A percentile compares a stretch with the other conserved stretches of the same genome.
phyloP scores from a whole-genome alignment of 2,113 vertebrate species.

The Octodon degus region DNA sequence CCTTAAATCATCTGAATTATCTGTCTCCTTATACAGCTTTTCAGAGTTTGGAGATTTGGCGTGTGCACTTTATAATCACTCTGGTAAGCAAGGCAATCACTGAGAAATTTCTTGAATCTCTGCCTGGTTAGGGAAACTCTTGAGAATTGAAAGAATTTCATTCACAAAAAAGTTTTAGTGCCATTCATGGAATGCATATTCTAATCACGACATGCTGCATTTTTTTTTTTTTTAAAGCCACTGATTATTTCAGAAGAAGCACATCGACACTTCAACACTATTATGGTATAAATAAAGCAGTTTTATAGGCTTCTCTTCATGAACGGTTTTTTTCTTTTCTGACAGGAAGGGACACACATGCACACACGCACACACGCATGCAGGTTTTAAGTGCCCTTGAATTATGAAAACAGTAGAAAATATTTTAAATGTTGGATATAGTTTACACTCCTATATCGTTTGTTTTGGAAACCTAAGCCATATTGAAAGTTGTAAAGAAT shows the following conservation, averaged over 20 bases:
- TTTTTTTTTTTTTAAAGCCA: conserved; percentile 27
- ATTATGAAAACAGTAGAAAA: conserved; percentile 11
- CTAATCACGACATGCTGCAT: conserved; percentile 66
- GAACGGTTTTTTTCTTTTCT: conserved; percentile 11
- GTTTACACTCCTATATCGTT: background rate
- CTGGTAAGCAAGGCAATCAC: conserved; percentile 70
- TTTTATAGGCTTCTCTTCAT: conserved; percentile 36
- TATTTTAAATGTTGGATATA: conserved; percentile 11
- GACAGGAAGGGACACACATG: background rate
- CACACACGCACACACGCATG: background rate
- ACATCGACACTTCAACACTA: conserved; percentile 30
- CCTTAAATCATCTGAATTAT: conserved; percentile 57
- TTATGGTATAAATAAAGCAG: conserved; percentile 31
- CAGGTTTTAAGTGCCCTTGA: background rate
- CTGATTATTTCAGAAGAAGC: conserved; percentile 73
- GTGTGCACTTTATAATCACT: conserved; percentile 36
- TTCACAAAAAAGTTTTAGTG: conserved; percentile 74
- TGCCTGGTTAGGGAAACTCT: conserved; percentile 73
- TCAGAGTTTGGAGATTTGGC: conserved; percentile 31
- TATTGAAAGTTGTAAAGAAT: background rate
- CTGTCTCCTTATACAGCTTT: conserved; percentile 15
- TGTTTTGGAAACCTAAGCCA: conserved; percentile 55
- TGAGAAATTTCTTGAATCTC: conserved; percentile 76
- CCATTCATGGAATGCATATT: conserved; percentile 69
- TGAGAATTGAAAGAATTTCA: conserved; percentile 76